Percentiles rank a stretch among this genome's conserved stretches.
phyloP scores from a whole-genome alignment of 2,888 invertebrate species.

The Arenicola marina region DNA sequence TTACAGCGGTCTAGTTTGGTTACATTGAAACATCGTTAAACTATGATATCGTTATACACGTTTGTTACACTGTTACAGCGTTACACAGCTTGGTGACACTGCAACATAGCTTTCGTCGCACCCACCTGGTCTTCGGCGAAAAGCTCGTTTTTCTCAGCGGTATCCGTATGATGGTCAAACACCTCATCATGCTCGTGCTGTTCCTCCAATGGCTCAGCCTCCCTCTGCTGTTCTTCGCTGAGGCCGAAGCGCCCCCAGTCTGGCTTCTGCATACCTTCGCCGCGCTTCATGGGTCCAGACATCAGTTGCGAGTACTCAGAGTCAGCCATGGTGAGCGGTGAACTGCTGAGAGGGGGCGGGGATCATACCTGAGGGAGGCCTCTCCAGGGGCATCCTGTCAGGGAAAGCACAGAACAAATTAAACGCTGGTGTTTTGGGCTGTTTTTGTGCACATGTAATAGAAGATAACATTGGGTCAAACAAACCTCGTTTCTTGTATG shows the following conservation, averaged over 20 bases:
- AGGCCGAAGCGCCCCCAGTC: slow-evolving; percentile 51
- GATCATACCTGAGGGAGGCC: too few relatives aligned
- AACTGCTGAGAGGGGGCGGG: too few relatives aligned
- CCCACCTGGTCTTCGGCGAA: slow-evolving; percentile 76
- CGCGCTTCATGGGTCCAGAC: not conserved
- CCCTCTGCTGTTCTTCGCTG: slow-evolving; percentile 43
- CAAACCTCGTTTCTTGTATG: too few relatives aligned
- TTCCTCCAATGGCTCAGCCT: slow-evolving; percentile 22
- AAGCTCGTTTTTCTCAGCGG: slow-evolving; percentile 77
- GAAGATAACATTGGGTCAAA: too few relatives aligned
- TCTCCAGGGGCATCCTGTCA: too few relatives aligned
- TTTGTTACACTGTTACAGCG: not conserved
- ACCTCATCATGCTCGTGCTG: not conserved
- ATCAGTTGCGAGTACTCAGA: not conserved
- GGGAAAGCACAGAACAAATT: too few relatives aligned
- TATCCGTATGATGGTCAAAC: slow-evolving; percentile 31
- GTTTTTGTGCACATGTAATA: too few relatives aligned
- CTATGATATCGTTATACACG: not conserved
- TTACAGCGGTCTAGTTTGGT: not conserved
- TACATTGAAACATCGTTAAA: too few relatives aligned
- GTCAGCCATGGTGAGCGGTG: not conserved
- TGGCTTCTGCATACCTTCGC: slow-evolving; percentile 27
- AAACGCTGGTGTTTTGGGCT: too few relatives aligned
- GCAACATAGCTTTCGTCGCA: not conserved
- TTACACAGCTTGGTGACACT: not conserved